Evolutionary conservation across 2,113 vertebrate species (phyloP).

Genomic region (Oreochromis tanganicae): DNA sequence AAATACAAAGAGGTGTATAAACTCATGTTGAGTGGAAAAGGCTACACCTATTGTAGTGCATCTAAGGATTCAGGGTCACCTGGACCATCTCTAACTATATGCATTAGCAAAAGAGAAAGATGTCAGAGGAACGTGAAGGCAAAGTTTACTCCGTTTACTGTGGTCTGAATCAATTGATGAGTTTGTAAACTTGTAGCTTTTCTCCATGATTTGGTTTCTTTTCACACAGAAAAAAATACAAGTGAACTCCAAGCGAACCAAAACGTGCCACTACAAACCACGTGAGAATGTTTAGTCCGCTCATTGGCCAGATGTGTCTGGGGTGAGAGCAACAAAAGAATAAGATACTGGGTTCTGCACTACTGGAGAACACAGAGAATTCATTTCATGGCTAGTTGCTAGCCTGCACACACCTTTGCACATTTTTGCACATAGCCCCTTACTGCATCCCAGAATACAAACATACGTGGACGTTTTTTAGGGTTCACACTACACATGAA

Average conservation of each 20-base stretch:
- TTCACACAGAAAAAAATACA: neutral
- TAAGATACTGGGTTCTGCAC: neutral
- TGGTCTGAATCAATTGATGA: neutral
- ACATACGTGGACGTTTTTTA: neutral
- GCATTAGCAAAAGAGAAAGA: neutral
- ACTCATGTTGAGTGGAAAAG: neutral
- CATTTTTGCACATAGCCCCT: neutral
- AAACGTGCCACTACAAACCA: neutral
- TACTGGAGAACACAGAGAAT: neutral
- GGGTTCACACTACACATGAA: neutral
- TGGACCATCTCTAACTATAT: too few species aligned
- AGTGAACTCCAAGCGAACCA: neutral
- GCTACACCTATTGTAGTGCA: neutral
- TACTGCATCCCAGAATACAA: neutral
- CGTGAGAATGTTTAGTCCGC: neutral
- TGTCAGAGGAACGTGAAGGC: neutral
- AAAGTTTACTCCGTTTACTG: neutral
- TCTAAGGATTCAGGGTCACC: too few species aligned
- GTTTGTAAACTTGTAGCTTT: neutral
- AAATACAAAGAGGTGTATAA: neutral
- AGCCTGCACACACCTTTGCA: neutral
- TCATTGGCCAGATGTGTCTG: neutral
- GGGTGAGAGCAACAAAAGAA: neutral
- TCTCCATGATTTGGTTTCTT: neutral
- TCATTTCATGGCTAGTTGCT: neutral